These are phyloP conservation scores for Caenorhabditis sp. DNA, from an alignment of 2,888 invertebrate species.

Conservation along the genomic window DNA sequence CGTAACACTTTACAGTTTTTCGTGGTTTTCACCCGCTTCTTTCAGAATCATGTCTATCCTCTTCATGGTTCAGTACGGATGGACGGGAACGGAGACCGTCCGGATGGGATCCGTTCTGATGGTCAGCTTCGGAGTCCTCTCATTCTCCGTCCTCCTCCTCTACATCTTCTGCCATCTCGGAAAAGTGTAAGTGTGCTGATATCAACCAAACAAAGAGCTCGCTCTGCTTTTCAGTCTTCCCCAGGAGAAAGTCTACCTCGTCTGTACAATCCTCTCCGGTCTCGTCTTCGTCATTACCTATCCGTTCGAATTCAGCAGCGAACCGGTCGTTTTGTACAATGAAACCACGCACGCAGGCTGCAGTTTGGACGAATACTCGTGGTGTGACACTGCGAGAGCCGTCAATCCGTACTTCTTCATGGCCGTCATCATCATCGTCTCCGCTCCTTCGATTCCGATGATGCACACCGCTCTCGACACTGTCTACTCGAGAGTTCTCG, in stretches of 20 bases:
- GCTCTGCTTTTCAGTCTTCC: conserved; percentile 30
- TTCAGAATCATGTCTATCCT: conserved; percentile 51
- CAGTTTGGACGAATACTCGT: conserved; percentile 50
- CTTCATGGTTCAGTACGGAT: conserved; percentile 59
- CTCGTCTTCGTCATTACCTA: conserved; percentile 50
- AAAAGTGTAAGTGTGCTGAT: conserved; percentile 30
- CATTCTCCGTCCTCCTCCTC: conserved; percentile 31
- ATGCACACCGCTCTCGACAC: conserved; percentile 58
- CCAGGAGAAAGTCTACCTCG: conserved; percentile 45
- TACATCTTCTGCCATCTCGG: conserved; percentile 56
- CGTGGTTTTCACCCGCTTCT: background rate
- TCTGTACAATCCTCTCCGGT: conserved; percentile 33
- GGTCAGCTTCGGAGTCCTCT: conserved; percentile 43
- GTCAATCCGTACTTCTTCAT: conserved; percentile 52
- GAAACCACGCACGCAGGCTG: conserved; percentile 59
- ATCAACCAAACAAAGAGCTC: background rate
- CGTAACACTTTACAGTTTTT: conserved; percentile 17
- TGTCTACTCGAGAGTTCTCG: conserved; percentile 62
- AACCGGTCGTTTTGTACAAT: conserved; percentile 43
- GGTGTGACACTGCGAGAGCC: conserved; percentile 51
- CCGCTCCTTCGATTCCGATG: conserved; percentile 51
- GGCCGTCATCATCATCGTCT: conserved; percentile 9
- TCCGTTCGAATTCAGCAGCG: conserved; percentile 41
- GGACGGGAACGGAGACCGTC: conserved; percentile 55
- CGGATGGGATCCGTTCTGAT: conserved; percentile 38